phyloP scores from a whole-genome alignment of 2,888 invertebrate species.

The Lamellibrachia satsuma region DNA sequence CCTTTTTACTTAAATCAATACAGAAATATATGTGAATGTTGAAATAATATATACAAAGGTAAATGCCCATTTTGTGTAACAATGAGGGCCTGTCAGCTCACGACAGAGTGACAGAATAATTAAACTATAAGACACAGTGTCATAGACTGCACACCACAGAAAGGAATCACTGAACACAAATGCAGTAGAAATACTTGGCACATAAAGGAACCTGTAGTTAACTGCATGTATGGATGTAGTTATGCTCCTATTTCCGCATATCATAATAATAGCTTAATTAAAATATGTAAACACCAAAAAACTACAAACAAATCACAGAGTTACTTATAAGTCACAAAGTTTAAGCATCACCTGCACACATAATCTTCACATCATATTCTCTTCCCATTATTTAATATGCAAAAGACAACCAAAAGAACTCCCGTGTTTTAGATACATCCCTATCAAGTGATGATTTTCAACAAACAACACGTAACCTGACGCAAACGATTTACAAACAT shows the following conservation, averaged over 20 bases:
- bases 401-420: not conserved
- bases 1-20: not conserved
- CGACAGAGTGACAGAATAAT: not conserved
- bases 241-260: not conserved
- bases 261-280: not conserved
- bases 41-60: not conserved
- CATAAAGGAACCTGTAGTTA: not conserved
- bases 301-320: not conserved
- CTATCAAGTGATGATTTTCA: no score
- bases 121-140: not conserved
- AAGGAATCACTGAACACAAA: not conserved
- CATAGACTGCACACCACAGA: no score
- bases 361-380: not conserved
- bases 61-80: not conserved
- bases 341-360: not conserved
- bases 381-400: not conserved
- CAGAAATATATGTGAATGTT: not conserved
- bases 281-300: not conserved
- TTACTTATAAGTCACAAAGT: not conserved
- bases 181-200: not conserved
- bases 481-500: not conserved
- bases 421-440: no score
- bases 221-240: not conserved
- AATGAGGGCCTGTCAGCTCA: not conserved
- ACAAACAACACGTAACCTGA: no score